Conservation (phyloP, 2,888 invertebrate genomes). For the Zaprionus obscuricornis region DNA sequence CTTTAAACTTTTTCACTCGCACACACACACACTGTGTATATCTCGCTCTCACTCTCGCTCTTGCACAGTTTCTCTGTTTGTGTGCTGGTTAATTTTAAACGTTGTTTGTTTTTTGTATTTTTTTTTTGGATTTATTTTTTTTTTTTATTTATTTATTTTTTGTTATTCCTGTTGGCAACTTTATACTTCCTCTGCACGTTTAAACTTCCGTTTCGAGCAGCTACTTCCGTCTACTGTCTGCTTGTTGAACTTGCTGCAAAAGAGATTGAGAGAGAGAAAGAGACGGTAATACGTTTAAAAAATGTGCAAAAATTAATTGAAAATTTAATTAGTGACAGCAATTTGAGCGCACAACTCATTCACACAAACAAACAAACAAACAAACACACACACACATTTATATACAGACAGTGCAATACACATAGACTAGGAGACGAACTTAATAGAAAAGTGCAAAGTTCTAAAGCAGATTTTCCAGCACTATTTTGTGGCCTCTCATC, state of each 20-base stretch:
- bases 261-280: neutral
- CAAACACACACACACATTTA: constrained; percentile 1
- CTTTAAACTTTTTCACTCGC: constrained; percentile 12
- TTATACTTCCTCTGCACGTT: constrained; percentile 38
- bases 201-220: constrained; percentile 31
- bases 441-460: constrained; percentile 37
- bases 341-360: constrained; percentile 38
- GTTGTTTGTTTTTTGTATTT: neutral
- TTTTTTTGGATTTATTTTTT: constrained; percentile 4
- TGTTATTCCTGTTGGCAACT: constrained; percentile 21
- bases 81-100: neutral
- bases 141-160: constrained; percentile 1
- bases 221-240: constrained; percentile 23
- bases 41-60: too few relatives aligned
- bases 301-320: constrained; percentile 41
- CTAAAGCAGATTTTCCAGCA: constrained; percentile 33
- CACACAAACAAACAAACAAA: constrained; percentile 14
- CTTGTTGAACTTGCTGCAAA: constrained; percentile 35
- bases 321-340: constrained; percentile 55
- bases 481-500: neutral
- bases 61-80: neutral
- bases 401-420: constrained; percentile 1
- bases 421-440: too few relatives aligned
- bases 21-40: too few relatives aligned
- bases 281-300: too few relatives aligned